These are phyloP conservation scores for Labia minor DNA, from an alignment of 2,888 invertebrate species.

Conservation along the genomic window DNA sequence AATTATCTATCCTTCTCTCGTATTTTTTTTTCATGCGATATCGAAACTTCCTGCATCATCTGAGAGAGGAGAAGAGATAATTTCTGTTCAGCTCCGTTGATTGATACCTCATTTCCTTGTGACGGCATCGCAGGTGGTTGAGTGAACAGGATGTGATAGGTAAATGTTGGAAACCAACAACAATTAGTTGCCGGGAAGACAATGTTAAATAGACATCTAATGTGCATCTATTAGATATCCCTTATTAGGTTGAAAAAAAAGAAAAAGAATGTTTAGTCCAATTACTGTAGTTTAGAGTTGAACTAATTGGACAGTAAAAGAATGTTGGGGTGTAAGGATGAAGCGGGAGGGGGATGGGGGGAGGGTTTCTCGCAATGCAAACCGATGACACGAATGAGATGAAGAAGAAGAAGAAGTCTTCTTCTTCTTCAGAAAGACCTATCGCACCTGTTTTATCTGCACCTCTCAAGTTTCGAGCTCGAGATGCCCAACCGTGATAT, in stretches of 20 bases:
- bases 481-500: neutral
- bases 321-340: neutral
- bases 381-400: neutral
- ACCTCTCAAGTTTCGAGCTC: neutral
- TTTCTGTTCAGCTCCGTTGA: neutral
- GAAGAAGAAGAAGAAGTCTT: neutral
- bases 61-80: too few relatives aligned
- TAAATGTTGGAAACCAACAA: neutral
- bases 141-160: neutral
- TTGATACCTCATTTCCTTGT: conserved; percentile 7
- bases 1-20: too few relatives aligned
- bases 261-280: neutral
- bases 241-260: neutral
- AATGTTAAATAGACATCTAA: neutral
- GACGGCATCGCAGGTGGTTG: neutral
- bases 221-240: conserved; percentile 9
- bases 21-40: too few relatives aligned
- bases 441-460: conserved; percentile 4
- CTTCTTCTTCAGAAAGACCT: neutral
- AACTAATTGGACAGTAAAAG: neutral
- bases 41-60: too few relatives aligned
- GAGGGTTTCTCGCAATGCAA: neutral
- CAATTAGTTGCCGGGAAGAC: neutral
- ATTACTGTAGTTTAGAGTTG: neutral
- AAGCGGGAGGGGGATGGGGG: too few relatives aligned